These are phyloP conservation scores for Acrocyrtus sp. DNA, from an alignment of 2,888 invertebrate genomes.

Conservation along the genomic window DNA sequence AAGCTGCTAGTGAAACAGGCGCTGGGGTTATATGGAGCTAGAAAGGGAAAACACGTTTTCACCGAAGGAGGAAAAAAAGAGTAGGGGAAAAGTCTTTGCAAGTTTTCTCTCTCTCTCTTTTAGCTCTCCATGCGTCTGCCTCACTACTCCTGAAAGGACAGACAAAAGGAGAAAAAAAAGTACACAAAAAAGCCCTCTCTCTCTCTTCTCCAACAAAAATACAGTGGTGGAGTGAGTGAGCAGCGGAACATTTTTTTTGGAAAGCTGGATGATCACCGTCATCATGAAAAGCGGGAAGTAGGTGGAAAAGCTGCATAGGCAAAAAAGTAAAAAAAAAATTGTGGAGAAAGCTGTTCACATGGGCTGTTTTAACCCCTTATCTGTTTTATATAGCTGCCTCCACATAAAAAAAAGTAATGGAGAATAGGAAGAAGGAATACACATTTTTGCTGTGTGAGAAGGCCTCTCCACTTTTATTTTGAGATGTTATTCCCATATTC, in stretches of 20 bases:
- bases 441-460: background rate
- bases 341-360: constrained; percentile 15
- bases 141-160: background rate
- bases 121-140: background rate
- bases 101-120: constrained; percentile 14
- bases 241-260: background rate
- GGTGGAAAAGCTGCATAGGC: constrained; percentile 3
- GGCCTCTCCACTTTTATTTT: no score
- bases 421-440: no score
- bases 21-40: constrained; percentile 37
- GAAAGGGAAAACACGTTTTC: background rate
- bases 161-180: background rate
- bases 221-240: background rate
- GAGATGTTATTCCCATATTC: no score
- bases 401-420: background rate
- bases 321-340: constrained; percentile 17
- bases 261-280: constrained; percentile 15
- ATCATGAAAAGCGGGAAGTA: constrained; percentile 14
- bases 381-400: background rate
- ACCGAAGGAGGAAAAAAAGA: background rate
- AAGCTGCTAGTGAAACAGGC: constrained; percentile 6
- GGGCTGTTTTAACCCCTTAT: background rate
- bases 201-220: background rate
- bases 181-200: background rate
- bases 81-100: background rate